Evolutionary conservation across 2,888 invertebrate genomes (phyloP), one percentile per base, ranked within the genome.

Genomic region (Iselma pallidipennis): DNA sequence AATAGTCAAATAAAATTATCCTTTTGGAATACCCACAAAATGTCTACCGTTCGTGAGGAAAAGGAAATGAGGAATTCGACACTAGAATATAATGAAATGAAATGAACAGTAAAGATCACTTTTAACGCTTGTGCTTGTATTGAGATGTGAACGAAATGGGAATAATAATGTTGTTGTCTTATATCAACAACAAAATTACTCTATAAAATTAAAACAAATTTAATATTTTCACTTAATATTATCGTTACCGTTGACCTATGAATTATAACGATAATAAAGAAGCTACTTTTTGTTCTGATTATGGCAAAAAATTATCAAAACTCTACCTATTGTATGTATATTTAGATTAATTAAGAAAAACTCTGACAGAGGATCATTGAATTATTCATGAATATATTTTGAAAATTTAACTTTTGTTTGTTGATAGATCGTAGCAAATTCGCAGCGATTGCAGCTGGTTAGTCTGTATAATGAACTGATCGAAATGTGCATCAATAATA

Each of bases 401-500:
- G n/a, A n/a, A n/a, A n/a, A n/a, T n/a, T 50, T 50, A 10, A 25
- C 14, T 50, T 50, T 49, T 49, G n/a, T 23, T 49, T 5, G 25
- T 26, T 19, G 12, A 49, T 21, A 23, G 14, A 14, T 48, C n/a
- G 31, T 14, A 37, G 12, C 12, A 19, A 31, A 31, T 31, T 31
- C 33, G 14, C 14, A 19, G n/a, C 5, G 23, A 25, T 33, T 33
- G 12, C 12, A n/a, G 12, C n/a, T n/a, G 14, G 12, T n/a, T 33
- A 33, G 2, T 50, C 25, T 42, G 19, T 37, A 25, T 48, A 55
- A 55, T 48, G 25, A 57, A 51, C 6, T 49, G 16, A 37, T 19
- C 25, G 49, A 42, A 51, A 58, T 52, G 48, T 56, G 19, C 12
- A 48, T 48, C 48, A 48, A 48, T 14, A 48, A 48, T 48, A 48